Evolutionary conservation across 2,113 vertebrate genomes (phyloP), one percentile per base, ranked within the genome.

Genomic region (Malurus melanocephalus): DNA sequence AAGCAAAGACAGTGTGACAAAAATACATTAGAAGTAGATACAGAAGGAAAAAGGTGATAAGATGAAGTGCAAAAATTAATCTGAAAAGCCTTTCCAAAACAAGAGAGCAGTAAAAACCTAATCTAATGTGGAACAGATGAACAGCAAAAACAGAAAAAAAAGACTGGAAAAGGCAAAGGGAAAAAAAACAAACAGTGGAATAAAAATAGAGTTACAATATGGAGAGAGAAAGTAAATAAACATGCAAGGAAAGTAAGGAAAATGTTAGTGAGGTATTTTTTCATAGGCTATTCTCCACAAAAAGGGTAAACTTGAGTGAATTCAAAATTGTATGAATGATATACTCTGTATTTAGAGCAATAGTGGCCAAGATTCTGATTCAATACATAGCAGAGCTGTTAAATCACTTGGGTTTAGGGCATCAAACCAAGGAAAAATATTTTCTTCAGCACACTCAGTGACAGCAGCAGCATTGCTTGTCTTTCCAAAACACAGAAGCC

Each of bases 61-160:
- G 7, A 87, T 27, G 30, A 90, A 95, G 62, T 55, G 24, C 17
- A 92, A 93, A 88, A 85, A 85, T 73, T 93, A 94, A 88, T 90
- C 53, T 85, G 67, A 90, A 85, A 88, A 88, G 27, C 33, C 51
- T 80, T 88, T 79, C n/a, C 14, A 69, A 88, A 95, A 56, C 43
- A 91, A 78, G 33, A 64, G 21, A 59, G 38, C 86, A 68, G 67
- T 61, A 23, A 91, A 88, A 80, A 2, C 13, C 42, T 15, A 69
- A 74, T 57, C 33, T 71, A 85, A 62, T 68, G 17, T 30, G 21
- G 14, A 89, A 80, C 3, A 18, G 53, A 89, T 80, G 48, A 79
- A 92, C 68, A 93, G 32, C 3, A 64, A 65, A 81, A 73, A 26
- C 5, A 5, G 19, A 22, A 5, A 89, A 35, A 68, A 68, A 92